These are phyloP conservation scores for Auanema freiburgensis DNA, from an alignment of 2,888 invertebrate species.

Conservation along the genomic window DNA sequence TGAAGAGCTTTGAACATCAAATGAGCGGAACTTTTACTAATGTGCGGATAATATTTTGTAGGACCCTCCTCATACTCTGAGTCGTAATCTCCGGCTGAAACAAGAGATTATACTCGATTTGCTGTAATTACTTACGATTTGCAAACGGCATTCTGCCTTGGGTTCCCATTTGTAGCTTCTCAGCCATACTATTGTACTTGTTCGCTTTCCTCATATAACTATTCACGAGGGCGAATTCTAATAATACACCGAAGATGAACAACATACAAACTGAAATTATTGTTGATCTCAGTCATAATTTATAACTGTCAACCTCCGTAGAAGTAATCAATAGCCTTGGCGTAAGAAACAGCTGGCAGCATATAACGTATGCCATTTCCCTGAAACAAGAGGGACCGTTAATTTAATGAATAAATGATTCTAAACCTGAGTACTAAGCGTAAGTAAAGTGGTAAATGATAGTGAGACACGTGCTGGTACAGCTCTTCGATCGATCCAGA, in stretches of 20 bases:
- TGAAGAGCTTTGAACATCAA: conserved; percentile 48
- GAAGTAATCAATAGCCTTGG: conserved; percentile 58
- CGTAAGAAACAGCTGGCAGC: conserved; percentile 53
- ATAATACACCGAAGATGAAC: conserved; percentile 57
- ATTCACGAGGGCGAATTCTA: conserved; percentile 58
- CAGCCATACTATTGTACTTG: conserved; percentile 57
- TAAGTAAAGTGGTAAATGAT: conserved; percentile 47
- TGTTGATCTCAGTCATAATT: not conserved
- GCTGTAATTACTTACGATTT: no score
- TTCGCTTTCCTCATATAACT: conserved; percentile 55
- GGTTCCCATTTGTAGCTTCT: conserved; percentile 23
- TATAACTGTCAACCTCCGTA: conserved; percentile 44
- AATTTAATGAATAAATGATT: conserved; percentile 4
- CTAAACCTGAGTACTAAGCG: conserved; percentile 46
- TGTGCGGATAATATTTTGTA: conserved; percentile 32
- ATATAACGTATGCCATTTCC: conserved; percentile 58
- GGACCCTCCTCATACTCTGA: conserved; percentile 41
- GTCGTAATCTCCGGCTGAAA: conserved; percentile 34
- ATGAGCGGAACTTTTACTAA: conserved; percentile 41
- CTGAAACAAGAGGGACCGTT: conserved; percentile 20
- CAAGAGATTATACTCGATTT: conserved; percentile 4
- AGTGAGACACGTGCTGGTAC: conserved; percentile 49
- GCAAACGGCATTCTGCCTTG: no score
- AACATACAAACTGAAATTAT: conserved; percentile 53
- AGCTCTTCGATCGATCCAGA: conserved; percentile 42